Base-by-base conservation (phyloP, 2,113 vertebrate species). In the Scalopus aquaticus region DNA sequence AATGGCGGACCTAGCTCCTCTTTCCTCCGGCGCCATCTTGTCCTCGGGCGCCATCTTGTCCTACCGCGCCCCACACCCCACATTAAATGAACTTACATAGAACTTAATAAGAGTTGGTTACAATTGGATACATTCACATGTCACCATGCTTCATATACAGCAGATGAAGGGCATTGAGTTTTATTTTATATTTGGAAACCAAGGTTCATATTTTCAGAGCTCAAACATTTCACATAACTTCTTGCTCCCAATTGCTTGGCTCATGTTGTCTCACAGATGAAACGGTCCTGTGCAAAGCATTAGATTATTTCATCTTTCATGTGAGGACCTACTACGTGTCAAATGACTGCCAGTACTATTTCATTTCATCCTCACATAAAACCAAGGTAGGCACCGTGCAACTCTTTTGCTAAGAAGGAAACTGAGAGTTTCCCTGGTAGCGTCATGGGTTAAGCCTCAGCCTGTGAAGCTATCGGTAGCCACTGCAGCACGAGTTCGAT, bases 271-370 rank as follows among this genome's bases (percentile, higher is more conserved):
- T n/a, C 24, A 3, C 1, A 49, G 42, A 37, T 9, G 35, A 76
- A 28, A 76, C 1, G 20, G 6, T 20, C 42, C n/a, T 5, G 5
- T 15, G 26, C 78, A 35, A 70, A 73, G 35, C 46, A 1, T 19
- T 5, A 30, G 32, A 51, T 73, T 46, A n/a, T 42, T 42, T 88
- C 46, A 51, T 39, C 17, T 78, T 65, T 79, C 46, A 30, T 7
- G 30, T 19, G 39, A 77, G 56, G 64, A 73, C 51, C 79, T 58
- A 35, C 76, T 72, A 2, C 8, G 0, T 17, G 51, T 13, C 3
- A n/a, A n/a, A n/a, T n/a, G n/a, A n/a, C n/a, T n/a, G n/a, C n/a
- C 5, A 0, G 0, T 12, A 44, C 10, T 3, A 58, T 15, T 13
- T 73, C n/a, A 13, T 37, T 69, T 44, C 9, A 13, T 51, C 35